Evolutionary conservation across 2,888 invertebrate species (phyloP).

Genomic region (Trichogramma dendrolimi): DNA sequence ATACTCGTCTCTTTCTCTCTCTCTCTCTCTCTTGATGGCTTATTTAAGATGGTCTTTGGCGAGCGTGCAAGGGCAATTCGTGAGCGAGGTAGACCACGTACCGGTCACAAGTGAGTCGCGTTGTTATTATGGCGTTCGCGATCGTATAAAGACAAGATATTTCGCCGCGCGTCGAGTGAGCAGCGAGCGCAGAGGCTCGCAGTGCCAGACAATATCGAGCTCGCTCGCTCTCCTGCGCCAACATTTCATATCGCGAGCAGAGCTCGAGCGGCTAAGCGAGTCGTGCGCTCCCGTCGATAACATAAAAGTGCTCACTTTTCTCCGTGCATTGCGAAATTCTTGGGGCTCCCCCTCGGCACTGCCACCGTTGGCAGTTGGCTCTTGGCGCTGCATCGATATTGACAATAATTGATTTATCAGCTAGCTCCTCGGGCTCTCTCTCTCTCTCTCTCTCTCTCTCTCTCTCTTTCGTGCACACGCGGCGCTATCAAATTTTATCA

Average conservation of each 20-base stretch:
- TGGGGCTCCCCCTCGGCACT: conserved; percentile 8
- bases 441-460: neutral
- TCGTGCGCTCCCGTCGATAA: conserved; percentile 24
- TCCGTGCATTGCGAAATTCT: conserved; percentile 21
- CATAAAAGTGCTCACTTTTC: conserved; percentile 27
- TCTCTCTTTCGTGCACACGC: neutral
- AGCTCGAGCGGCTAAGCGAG: conserved; percentile 3
- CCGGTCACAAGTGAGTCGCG: conserved; percentile 5
- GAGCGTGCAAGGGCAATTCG: conserved; percentile 20
- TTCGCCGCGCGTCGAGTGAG: conserved; percentile 19
- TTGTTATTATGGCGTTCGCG: conserved; percentile 1
- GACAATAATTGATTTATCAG: conserved; percentile 28
- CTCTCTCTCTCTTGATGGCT: conserved; percentile 17
- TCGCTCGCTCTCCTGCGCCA: conserved; percentile 6
- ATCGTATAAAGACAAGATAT: conserved; percentile 20
- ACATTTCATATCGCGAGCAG: conserved; percentile 16
- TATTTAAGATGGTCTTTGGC: conserved; percentile 12
- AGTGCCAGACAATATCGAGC: conserved; percentile 13
- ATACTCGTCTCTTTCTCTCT: no score
- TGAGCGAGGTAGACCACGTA: conserved; percentile 14
- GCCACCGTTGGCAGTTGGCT: no score
- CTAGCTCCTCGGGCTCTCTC: neutral
- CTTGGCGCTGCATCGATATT: no score
- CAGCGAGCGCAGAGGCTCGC: neutral
- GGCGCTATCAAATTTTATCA: no score